Percentiles rank a stretch among this genome's conserved stretches.
phyloP scores from a whole-genome alignment of 1,140 invertebrate species.

The Drosophila jambulina region DNA sequence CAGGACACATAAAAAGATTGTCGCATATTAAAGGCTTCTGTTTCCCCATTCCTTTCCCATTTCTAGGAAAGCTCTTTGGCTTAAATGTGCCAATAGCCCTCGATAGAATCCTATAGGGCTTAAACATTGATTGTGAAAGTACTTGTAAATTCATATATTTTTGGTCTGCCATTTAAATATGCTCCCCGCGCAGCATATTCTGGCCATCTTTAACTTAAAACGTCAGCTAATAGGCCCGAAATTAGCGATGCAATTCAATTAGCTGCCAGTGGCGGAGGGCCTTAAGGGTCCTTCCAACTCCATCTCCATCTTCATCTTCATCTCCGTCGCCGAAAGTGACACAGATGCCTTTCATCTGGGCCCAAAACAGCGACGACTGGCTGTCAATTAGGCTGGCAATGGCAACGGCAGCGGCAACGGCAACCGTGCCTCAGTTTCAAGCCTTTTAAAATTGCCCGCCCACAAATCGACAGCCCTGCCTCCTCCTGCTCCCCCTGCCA shows the following conservation, averaged over 20 bases:
- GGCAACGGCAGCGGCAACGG: constrained; percentile 17
- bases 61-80: neutral
- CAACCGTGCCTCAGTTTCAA: constrained; percentile 65
- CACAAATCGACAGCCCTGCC: constrained; percentile 51
- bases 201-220: constrained; percentile 40
- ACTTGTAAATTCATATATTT: neutral
- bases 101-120: neutral
- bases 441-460: constrained; percentile 73
- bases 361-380: constrained; percentile 12
- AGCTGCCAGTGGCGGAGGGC: constrained; percentile 32
- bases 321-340: constrained; percentile 9
- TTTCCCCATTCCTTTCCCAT: neutral
- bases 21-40: neutral
- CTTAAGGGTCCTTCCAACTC: neutral
- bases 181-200: constrained; percentile 38
- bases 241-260: constrained; percentile 75
- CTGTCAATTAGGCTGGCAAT: constrained; percentile 71
- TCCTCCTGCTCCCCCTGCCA: neutral
- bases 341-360: constrained; percentile 53
- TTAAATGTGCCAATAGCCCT: neutral
- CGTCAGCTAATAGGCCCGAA: constrained; percentile 70
- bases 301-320: neutral
- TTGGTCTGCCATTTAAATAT: neutral
- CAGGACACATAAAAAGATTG: neutral
- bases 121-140: neutral